Percentiles rank a stretch among this genome's conserved stretches.
Conservation (phyloP, 2,113 vertebrate genomes). For the Hystrix cristata region DNA sequence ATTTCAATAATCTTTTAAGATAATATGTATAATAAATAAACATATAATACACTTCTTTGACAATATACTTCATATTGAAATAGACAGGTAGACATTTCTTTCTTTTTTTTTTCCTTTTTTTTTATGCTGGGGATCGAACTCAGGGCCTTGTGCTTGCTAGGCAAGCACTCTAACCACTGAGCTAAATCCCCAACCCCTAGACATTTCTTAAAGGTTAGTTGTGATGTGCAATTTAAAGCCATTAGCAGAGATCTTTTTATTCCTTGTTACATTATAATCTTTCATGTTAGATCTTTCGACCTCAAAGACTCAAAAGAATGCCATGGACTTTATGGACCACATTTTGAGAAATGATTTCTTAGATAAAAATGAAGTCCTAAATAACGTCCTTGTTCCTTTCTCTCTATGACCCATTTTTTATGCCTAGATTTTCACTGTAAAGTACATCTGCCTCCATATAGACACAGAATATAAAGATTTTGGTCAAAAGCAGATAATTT, state of each 20-base stretch:
- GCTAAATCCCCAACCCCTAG: too few species aligned
- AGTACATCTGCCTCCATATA: not conserved
- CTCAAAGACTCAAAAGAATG: not conserved
- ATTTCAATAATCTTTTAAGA: not conserved
- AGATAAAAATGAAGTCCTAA: not conserved
- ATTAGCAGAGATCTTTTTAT: not conserved
- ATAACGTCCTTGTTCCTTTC: not conserved
- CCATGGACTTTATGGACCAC: not conserved
- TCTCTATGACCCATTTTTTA: not conserved
- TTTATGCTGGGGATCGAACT: too few species aligned
- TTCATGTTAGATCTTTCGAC: not conserved
- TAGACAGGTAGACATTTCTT: constrained; percentile 34
- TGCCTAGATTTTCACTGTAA: not conserved
- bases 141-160: too few species aligned
- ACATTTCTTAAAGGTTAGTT: constrained; percentile 24
- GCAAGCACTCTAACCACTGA: too few species aligned
- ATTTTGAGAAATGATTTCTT: not conserved
- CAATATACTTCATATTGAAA: not conserved
- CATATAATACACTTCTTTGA: not conserved
- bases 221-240: not conserved
- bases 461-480: not conserved
- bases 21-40: not conserved
- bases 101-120: too few species aligned
- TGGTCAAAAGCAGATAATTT: not conserved
- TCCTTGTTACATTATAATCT: not conserved